Base-by-base conservation (phyloP, 2,888 invertebrate species). In the Sminthurides aquaticus region DNA sequence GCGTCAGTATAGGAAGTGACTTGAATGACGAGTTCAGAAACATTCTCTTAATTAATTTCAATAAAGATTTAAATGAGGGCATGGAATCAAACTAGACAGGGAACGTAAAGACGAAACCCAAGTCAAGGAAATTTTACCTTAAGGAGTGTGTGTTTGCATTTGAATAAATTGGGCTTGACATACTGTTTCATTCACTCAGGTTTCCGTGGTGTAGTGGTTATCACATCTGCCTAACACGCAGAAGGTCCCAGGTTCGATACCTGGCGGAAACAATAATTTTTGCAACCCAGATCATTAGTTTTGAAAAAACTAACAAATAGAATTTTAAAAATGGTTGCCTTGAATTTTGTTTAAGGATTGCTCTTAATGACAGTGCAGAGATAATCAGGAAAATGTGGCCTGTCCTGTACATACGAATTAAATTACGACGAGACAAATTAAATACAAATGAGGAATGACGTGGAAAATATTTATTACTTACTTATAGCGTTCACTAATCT, bases 231-330 rank as follows among this genome's bases (percentile, higher is more conserved):
- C 63, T 63, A 63, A 63, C 63, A 63, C 63, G 58, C 63, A 25
- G 58, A 63, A 63, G 63, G 63, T 63, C 63, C 63, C 58, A 63
- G 63, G 63, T 63, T 63, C 63, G 63, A 58, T 63, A 57, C 63
- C 63, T 63, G 63, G 63, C 58, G 52, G 63, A 58, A 58, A 63
- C 63, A 63, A 34, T 15, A 34, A 34, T 34, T 34, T 34, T 34
- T 11, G 43, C 5, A 34, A 11, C 43, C 43, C 43, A 34, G 43
- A 15, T 15, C 43, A 34, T 34, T 34, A 15, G 15, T 15, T 15
- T 34, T 15, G 5, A 5, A n/a, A n/a, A n/a, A n/a, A n/a, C n/a
- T n/a, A n/a, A n/a, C n/a, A n/a, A n/a, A n/a, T n/a, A n/a, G n/a
- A n/a, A n/a, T n/a, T n/a, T n/a, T n/a, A n/a, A n/a, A n/a, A n/a